A percentile compares a stretch with the other conserved stretches of the same genome.
Evolutionary conservation across 2,888 invertebrate genomes (phyloP).

Genomic region (Drosophila incognita): DNA sequence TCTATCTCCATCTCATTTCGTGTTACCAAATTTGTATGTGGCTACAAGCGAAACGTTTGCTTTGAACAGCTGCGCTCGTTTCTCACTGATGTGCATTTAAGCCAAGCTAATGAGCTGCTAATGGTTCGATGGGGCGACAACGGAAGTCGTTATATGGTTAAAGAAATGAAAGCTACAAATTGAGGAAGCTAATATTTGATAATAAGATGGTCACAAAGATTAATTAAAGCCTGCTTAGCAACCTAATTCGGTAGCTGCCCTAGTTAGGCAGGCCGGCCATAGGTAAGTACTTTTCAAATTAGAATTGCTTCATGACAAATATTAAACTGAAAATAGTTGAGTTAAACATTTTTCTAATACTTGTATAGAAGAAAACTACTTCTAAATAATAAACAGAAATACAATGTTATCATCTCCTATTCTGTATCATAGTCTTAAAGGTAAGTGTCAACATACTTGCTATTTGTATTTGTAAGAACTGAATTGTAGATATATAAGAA

Average conservation of each 20-base stretch:
- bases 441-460: background rate
- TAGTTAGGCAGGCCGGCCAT: background rate
- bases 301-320: background rate
- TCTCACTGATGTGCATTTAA: slow-evolving; percentile 46
- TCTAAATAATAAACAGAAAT: background rate
- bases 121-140: slow-evolving; percentile 28
- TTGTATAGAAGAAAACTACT: background rate
- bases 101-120: slow-evolving; percentile 63
- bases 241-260: slow-evolving; percentile 42
- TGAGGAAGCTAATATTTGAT: slow-evolving; percentile 48
- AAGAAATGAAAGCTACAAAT: slow-evolving; percentile 61
- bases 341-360: background rate
- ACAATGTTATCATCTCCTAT: background rate
- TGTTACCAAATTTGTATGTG: slow-evolving; percentile 37
- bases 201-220: slow-evolving; percentile 49
- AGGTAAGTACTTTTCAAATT: background rate
- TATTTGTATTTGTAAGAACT: background rate
- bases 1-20: background rate
- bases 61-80: slow-evolving; percentile 65
- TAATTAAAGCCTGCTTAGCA: slow-evolving; percentile 32
- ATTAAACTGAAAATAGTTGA: background rate
- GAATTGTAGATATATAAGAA: background rate
- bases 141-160: slow-evolving; percentile 65
- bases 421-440: background rate
- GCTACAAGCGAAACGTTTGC: slow-evolving; percentile 38